Evolutionary conservation across 2,797 vertebrate genomes (phyloP).

Genomic region (Etheostoma nigrum): DNA sequence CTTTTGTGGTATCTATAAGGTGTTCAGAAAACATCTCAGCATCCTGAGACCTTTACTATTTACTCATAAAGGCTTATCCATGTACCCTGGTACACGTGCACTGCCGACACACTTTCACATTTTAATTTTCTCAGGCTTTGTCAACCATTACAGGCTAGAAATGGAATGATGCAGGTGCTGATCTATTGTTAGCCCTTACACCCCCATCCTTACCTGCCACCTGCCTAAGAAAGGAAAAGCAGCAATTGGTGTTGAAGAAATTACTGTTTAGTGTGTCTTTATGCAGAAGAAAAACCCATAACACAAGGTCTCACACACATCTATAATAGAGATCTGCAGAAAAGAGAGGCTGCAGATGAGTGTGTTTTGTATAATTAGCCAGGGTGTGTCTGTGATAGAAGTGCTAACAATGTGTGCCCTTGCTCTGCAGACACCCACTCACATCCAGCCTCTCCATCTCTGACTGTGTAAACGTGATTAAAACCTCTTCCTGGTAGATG

Average conservation of each 20-base stretch:
- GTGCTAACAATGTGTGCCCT: slow-evolving; percentile 33
- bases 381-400: slow-evolving; percentile 14
- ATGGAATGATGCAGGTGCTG: slow-evolving; percentile 21
- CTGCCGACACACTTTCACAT: no score
- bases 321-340: neutral
- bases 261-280: neutral
- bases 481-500: slow-evolving; percentile 29
- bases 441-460: slow-evolving; percentile 39
- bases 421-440: slow-evolving; percentile 46
- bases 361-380: slow-evolving; percentile 34
- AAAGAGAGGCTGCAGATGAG: neutral
- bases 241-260: slow-evolving; percentile 5
- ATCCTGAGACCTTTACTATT: neutral
- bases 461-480: slow-evolving; percentile 43
- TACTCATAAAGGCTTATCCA: neutral
- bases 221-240: slow-evolving; percentile 16
- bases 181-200: slow-evolving; percentile 25
- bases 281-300: neutral
- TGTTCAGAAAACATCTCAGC: neutral
- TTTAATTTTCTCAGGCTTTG: slow-evolving; percentile 50
- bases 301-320: neutral
- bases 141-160: slow-evolving; percentile 42
- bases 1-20: neutral
- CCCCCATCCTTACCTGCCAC: neutral
- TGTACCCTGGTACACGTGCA: neutral